These are phyloP conservation scores for Bradypodion ventrale DNA, from an alignment of 2,797 vertebrate genomes.

Conservation along the genomic window DNA sequence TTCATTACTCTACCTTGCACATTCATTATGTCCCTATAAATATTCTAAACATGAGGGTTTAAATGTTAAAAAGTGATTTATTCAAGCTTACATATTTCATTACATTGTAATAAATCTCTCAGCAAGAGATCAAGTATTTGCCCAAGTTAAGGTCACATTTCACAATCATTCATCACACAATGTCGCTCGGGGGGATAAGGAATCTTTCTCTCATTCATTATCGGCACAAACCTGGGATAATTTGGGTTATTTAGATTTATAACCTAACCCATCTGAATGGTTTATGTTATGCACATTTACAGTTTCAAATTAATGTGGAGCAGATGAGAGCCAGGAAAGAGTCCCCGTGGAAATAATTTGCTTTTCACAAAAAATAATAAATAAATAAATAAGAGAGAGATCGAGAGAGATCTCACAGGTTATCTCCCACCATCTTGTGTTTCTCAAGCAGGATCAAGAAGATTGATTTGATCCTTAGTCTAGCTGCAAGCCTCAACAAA, in stretches of 20 bases:
- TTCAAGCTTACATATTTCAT: conserved; percentile 37
- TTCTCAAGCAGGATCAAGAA: neutral
- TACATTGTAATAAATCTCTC: conserved; percentile 30
- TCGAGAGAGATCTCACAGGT: neutral
- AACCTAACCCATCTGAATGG: neutral
- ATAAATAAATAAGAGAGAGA: too few species aligned
- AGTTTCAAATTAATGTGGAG: neutral
- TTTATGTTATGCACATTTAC: neutral
- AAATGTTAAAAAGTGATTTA: conserved; percentile 41
- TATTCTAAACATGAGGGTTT: conserved; percentile 31
- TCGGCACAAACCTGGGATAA: neutral
- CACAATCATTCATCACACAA: neutral
- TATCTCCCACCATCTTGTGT: neutral
- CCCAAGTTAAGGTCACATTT: conserved; percentile 22
- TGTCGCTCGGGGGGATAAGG: conserved; percentile 4
- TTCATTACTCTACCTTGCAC: conserved; percentile 4
- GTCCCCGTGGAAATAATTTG: neutral
- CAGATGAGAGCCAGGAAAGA: neutral
- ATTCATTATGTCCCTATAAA: conserved; percentile 15
- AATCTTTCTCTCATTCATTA: conserved; percentile 1
- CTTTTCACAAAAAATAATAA: too few species aligned
- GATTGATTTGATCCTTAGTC: neutral
- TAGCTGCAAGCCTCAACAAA: neutral
- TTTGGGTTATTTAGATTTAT: conserved; percentile 1
- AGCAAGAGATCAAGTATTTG: conserved; percentile 11